Evolutionary conservation across 1,140 invertebrate genomes (phyloP).

Genomic region (Manduca sexta): DNA sequence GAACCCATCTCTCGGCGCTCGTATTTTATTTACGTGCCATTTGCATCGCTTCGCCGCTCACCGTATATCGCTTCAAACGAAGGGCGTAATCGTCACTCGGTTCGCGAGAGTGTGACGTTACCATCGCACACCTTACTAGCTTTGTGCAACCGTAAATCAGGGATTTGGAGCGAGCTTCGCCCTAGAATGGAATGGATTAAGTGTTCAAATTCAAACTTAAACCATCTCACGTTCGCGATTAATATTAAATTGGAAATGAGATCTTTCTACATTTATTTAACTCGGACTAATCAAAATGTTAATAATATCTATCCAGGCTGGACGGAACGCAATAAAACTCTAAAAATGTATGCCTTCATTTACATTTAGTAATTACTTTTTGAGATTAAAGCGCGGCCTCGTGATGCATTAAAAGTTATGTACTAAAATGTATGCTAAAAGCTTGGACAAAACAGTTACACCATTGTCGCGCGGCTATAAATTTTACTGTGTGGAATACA

Average conservation of each 20-base stretch:
- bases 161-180: not conserved
- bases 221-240: not conserved
- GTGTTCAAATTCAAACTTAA: constrained; percentile 7
- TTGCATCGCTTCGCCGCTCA: constrained; percentile 26
- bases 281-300: not conserved
- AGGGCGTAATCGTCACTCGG: constrained; percentile 2
- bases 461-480: too few species aligned
- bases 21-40: constrained; percentile 55
- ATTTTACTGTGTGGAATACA: too few species aligned
- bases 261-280: not conserved
- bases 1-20: constrained; percentile 18
- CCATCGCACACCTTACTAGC: not conserved
- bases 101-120: constrained; percentile 6
- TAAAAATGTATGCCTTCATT: too few species aligned
- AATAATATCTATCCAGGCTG: not conserved
- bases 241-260: not conserved
- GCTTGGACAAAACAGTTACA: too few species aligned
- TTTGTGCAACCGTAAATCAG: constrained; percentile 6
- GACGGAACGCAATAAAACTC: not conserved
- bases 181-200: constrained; percentile 2
- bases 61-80: constrained; percentile 4
- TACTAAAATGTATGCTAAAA: too few species aligned
- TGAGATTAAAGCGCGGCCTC: too few species aligned
- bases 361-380: too few species aligned
- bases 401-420: too few species aligned